Conservation (phyloP, 2,113 vertebrate genomes). For the Eudyptes chrysolophus region DNA sequence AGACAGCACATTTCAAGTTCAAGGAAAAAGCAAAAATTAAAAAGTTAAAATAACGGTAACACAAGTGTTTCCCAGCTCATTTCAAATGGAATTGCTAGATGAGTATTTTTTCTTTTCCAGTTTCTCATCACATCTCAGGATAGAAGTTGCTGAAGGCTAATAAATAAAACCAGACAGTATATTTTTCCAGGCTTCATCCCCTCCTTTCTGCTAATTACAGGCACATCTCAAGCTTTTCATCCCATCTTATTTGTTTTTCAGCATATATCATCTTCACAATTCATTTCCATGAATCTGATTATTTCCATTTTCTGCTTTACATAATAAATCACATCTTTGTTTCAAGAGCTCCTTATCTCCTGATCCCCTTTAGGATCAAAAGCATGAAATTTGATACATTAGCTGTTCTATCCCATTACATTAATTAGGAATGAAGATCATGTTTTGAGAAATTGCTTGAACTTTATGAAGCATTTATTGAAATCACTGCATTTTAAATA, state of each 20-base stretch:
- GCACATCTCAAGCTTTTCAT: not conserved
- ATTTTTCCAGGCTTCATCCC: not conserved
- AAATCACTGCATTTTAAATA: slow-evolving; percentile 30
- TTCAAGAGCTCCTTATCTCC: slow-evolving; percentile 16
- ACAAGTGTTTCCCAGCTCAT: not conserved
- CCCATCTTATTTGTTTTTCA: not conserved
- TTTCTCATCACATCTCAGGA: not conserved
- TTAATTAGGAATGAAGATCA: slow-evolving; percentile 61
- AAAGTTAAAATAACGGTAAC: not conserved
- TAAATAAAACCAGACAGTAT: not conserved
- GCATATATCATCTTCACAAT: not conserved
- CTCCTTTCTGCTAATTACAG: not conserved
- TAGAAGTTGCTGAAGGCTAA: not conserved
- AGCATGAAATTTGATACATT: slow-evolving; percentile 46
- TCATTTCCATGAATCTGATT: not conserved
- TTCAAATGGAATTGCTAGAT: not conserved
- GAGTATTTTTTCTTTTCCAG: not conserved
- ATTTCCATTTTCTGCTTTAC: slow-evolving; percentile 24
- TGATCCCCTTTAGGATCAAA: slow-evolving; percentile 33
- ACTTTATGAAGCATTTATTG: slow-evolving; percentile 47
- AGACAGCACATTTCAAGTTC: not conserved
- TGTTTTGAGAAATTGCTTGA: slow-evolving; percentile 53
- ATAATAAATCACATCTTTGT: slow-evolving; percentile 46
- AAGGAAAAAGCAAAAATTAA: not conserved
- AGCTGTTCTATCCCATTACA: not conserved